Conservation (phyloP, 2,888 invertebrate species). For the Himalopsyche kuldschensis region DNA sequence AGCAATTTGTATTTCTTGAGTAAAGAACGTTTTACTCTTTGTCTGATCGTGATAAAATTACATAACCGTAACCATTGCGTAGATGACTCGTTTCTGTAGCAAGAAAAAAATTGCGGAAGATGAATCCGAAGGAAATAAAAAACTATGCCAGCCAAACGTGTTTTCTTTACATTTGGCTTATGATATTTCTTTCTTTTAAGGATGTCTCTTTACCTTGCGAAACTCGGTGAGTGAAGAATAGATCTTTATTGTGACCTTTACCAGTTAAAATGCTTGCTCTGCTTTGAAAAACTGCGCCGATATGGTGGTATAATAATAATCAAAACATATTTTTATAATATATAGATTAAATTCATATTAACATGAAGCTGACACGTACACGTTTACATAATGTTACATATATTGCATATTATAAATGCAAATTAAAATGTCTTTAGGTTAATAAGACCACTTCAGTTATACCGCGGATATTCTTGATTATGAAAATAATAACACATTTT, state of each 20-base stretch:
- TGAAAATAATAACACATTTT: no score
- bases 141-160: slow-evolving; percentile 28
- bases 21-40: background rate
- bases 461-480: no score
- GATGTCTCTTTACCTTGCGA: background rate
- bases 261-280: slow-evolving; percentile 2
- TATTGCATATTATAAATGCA: no score
- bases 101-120: background rate
- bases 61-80: slow-evolving; percentile 13
- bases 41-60: slow-evolving; percentile 27
- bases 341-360: no score
- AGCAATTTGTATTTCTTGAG: background rate
- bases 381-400: no score
- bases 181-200: slow-evolving; percentile 20
- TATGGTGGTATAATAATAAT: background rate
- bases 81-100: background rate
- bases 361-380: no score
- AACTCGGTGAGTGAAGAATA: background rate
- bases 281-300: background rate
- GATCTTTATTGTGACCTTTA: slow-evolving; percentile 7
- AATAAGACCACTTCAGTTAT: no score
- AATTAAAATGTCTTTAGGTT: no score
- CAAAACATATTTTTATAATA: no score
- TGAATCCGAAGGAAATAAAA: background rate
- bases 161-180: slow-evolving; percentile 38